Base-by-base conservation (phyloP, 2,888 invertebrate species). In the Diplazon laetatorius region DNA sequence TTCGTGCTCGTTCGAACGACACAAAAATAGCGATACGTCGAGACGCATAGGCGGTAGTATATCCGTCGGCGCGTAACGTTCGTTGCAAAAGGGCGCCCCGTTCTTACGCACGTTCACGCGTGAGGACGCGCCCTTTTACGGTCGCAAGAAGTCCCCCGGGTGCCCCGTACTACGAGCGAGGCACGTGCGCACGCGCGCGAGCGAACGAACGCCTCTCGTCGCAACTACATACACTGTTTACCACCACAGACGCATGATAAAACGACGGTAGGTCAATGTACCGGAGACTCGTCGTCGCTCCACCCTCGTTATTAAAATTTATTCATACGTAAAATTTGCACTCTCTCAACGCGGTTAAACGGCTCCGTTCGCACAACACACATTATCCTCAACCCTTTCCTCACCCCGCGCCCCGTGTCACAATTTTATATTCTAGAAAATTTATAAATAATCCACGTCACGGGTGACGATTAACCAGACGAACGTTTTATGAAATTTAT, bases 251-350 rank as follows among this genome's bases (percentile, higher is more conserved):
- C 69, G 69, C 55, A 76, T 76, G 57, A 76, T 70, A 62, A n/a
- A 70, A 30, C 46, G 69, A 22, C 55, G 30, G 55, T 55, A 30
- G 75, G 75, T 76, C 75, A 76, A 76, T 39, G 75, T 69, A 76
- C 75, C 69, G 63, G 37, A 37, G 55, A 35, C 46, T 71, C 72
- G 62, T 71, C 72, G 62, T 62, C 63, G 69, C 30, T 69, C 65
- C 57, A 79, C 81, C 75, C 81, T 77, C 74, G 52, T 69, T 65
- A 68, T 70, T 77, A 72, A 77, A 81, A 55, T 81, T 75, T 75
- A 81, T 75, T 80, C 81, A 77, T 63, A 77, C 76, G 81, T 71
- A 75, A 81, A 81, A 77, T 72, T 42, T 69, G 39, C 55, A 48
- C 60, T 37, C 62, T 69, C 63, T 48, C 46, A 48, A 55, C 62